These are phyloP conservation scores for Saguinus midas DNA, from an alignment of 2,113 vertebrate genomes.

Conservation along the genomic window DNA sequence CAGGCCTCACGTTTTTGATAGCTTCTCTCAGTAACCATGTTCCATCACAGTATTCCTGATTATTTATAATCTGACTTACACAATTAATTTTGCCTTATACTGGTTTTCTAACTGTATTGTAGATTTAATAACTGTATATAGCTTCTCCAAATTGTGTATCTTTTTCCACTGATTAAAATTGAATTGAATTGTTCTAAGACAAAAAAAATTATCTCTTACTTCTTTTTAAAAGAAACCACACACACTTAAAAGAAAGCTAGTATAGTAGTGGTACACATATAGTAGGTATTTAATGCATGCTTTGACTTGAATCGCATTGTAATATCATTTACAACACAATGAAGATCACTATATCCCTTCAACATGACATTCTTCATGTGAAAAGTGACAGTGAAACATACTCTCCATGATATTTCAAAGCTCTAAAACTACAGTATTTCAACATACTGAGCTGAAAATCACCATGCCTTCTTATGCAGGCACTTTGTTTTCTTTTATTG, in stretches of 20 bases:
- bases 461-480: neutral
- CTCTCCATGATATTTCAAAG: neutral
- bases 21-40: neutral
- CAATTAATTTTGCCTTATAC: neutral
- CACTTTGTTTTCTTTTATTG: neutral
- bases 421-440: neutral
- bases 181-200: neutral
- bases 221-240: neutral
- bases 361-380: neutral
- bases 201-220: neutral
- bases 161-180: neutral
- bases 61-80: neutral
- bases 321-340: neutral
- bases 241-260: neutral
- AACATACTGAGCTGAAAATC: neutral
- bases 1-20: neutral
- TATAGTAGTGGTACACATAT: neutral
- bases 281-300: neutral
- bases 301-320: neutral
- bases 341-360: neutral
- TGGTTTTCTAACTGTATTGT: neutral
- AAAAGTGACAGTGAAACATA: neutral
- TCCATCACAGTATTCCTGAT: neutral
- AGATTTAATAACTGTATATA: neutral
- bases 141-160: neutral